These are phyloP conservation scores for Drosophila incognita DNA, from an alignment of 2,888 invertebrate genomes.

Conservation along the genomic window DNA sequence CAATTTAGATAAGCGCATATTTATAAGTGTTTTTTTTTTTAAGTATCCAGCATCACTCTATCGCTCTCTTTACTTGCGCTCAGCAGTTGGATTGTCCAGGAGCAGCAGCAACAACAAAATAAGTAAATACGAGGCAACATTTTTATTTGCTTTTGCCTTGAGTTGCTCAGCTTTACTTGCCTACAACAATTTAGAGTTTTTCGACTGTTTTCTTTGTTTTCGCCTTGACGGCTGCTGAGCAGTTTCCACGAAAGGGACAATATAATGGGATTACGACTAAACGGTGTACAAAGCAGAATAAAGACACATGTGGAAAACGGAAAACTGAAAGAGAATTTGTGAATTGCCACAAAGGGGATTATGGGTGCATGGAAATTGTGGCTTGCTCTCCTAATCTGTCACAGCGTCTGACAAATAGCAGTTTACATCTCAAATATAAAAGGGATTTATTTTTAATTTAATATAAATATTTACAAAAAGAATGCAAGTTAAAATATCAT, in stretches of 20 bases:
- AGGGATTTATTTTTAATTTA: not conserved
- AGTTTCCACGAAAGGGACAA: slow-evolving; percentile 55
- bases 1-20: not conserved
- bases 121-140: not conserved
- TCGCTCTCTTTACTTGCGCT: not conserved
- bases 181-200: slow-evolving; percentile 1
- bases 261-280: slow-evolving; percentile 63
- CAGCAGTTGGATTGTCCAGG: not conserved
- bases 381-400: slow-evolving; percentile 14
- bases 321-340: slow-evolving; percentile 33
- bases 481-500: slow-evolving; percentile 19
- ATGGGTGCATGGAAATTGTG: not conserved
- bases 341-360: slow-evolving; percentile 46
- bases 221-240: slow-evolving; percentile 20
- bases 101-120: not conserved
- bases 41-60: not conserved
- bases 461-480: slow-evolving; percentile 3
- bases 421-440: not conserved
- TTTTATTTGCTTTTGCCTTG: not conserved
- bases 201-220: not conserved
- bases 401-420: slow-evolving; percentile 10
- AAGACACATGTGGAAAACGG: slow-evolving; percentile 22
- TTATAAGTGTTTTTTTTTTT: not conserved
- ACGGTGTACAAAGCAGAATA: slow-evolving; percentile 29
- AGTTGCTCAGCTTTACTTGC: not conserved